These are phyloP conservation scores for Aphodius sticticus DNA, from an alignment of 2,888 invertebrate species.

Conservation along the genomic window DNA sequence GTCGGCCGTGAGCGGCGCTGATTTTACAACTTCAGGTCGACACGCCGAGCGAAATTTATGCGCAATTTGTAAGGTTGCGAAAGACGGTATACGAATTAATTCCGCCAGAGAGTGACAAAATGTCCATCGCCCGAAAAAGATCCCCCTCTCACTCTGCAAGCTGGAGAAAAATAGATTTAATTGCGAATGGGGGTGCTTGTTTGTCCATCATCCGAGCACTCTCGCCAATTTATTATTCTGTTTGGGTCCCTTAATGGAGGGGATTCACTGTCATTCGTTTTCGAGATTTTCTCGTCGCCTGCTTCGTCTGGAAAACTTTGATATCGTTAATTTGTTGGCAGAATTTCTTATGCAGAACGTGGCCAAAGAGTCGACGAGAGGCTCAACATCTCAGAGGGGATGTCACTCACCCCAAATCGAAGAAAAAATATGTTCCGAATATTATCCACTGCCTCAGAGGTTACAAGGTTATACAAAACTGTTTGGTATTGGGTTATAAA, in stretches of 20 bases:
- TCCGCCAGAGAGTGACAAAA: neutral
- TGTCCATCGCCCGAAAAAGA: neutral
- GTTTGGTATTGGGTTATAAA: too few relatives aligned
- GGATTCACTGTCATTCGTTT: slow-evolving; percentile 20
- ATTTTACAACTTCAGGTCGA: neutral
- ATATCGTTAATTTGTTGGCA: slow-evolving; percentile 56
- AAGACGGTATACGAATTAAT: neutral
- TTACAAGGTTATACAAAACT: too few relatives aligned
- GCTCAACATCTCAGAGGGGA: slow-evolving; percentile 47
- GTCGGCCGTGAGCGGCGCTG: neutral
- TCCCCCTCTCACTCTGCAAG: neutral
- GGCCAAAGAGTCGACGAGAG: slow-evolving; percentile 50
- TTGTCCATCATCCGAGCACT: neutral
- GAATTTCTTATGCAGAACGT: slow-evolving; percentile 58
- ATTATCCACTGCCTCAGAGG: too few relatives aligned
- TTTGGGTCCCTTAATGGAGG: slow-evolving; percentile 11
- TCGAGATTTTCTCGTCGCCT: slow-evolving; percentile 5
- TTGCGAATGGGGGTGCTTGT: slow-evolving; percentile 17
- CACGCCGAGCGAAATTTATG: neutral
- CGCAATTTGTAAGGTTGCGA: neutral
- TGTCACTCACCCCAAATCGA: neutral
- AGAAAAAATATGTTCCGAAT: neutral
- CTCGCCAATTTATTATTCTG: neutral
- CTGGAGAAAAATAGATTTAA: slow-evolving; percentile 7
- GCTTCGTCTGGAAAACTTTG: slow-evolving; percentile 35